Percentiles rank a stretch among this genome's conserved stretches.
Conservation (phyloP, 2,113 vertebrate species). For the Callionymus lyra region DNA sequence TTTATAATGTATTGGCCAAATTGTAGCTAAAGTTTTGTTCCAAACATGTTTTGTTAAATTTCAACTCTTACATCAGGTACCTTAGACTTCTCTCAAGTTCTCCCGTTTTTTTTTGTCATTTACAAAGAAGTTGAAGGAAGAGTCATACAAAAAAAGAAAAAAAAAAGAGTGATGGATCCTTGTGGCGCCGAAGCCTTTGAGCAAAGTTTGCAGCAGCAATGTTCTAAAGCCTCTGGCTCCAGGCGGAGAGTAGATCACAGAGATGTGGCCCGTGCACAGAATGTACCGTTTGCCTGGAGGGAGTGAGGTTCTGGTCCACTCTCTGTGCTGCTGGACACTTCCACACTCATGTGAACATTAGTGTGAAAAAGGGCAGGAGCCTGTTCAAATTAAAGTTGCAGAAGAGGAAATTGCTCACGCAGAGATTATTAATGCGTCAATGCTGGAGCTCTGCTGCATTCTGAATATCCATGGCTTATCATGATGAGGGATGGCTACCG, state of each 20-base stretch:
- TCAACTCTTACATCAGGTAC: too few species aligned
- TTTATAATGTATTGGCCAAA: too few species aligned
- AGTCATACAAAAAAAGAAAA: too few species aligned
- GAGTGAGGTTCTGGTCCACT: constrained; percentile 7
- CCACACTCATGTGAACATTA: constrained; percentile 2
- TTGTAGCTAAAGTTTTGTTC: too few species aligned
- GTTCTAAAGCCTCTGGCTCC: constrained; percentile 28
- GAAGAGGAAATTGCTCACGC: constrained; percentile 23
- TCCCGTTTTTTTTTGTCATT: too few species aligned
- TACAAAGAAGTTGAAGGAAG: too few species aligned
- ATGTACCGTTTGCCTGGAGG: constrained; percentile 32
- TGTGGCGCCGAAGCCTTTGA: too few species aligned
- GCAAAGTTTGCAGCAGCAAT: too few species aligned
- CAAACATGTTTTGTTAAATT: too few species aligned
- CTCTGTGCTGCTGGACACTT: constrained; percentile 6
- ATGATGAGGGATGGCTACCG: too few species aligned
- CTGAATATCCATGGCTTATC: constrained; percentile 3
- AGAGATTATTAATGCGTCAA: constrained; percentile 24
- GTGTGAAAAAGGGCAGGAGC: constrained; percentile 15
- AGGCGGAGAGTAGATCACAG: constrained; percentile 28
- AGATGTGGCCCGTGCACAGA: constrained; percentile 24
- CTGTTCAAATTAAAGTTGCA: constrained; percentile 19
- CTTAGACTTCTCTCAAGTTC: too few species aligned
- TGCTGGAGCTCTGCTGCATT: constrained; percentile 11
- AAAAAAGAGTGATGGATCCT: too few species aligned